Evolutionary conservation across 2,888 invertebrate species (phyloP).

Genomic region (Drosophila crucigera): DNA sequence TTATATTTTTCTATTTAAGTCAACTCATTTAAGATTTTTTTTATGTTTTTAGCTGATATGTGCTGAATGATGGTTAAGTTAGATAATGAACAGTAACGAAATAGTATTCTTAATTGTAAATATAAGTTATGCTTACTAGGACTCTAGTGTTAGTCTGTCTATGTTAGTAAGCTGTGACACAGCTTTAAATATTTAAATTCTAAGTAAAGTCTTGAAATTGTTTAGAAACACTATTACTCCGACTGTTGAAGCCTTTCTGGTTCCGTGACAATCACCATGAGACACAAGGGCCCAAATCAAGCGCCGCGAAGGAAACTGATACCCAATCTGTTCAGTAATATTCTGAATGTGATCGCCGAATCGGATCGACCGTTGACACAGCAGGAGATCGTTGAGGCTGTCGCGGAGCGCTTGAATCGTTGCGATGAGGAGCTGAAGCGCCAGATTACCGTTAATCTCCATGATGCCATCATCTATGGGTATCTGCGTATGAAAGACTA

Average conservation of each 20-base stretch:
- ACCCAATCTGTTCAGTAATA: constrained; percentile 57
- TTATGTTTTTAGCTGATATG: not conserved
- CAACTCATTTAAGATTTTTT: not conserved
- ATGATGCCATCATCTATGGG: constrained; percentile 66
- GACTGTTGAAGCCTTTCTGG: not conserved
- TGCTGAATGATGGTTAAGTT: not conserved
- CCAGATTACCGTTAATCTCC: constrained; percentile 60
- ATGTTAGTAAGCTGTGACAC: constrained; percentile 1
- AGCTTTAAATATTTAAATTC: not conserved
- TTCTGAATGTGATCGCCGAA: constrained; percentile 59
- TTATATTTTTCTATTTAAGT: not conserved
- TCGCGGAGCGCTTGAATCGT: constrained; percentile 59
- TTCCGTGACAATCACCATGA: constrained; percentile 30
- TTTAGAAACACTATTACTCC: not conserved
- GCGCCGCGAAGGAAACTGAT: constrained; percentile 68
- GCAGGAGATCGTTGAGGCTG: constrained; percentile 62
- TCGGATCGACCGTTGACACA: constrained; percentile 62
- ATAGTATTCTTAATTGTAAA: not conserved
- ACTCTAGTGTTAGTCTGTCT: not conserved
- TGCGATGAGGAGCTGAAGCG: constrained; percentile 67
- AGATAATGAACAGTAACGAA: not conserved
- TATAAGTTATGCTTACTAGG: not conserved
- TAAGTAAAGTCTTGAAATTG: not conserved
- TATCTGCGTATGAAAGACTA: constrained; percentile 51
- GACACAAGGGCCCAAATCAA: constrained; percentile 56